A percentile compares a stretch with the other conserved stretches of the same genome.
These are phyloP conservation scores for Thyatira batis DNA, from an alignment of 2,888 invertebrate species.

Conservation along the genomic window DNA sequence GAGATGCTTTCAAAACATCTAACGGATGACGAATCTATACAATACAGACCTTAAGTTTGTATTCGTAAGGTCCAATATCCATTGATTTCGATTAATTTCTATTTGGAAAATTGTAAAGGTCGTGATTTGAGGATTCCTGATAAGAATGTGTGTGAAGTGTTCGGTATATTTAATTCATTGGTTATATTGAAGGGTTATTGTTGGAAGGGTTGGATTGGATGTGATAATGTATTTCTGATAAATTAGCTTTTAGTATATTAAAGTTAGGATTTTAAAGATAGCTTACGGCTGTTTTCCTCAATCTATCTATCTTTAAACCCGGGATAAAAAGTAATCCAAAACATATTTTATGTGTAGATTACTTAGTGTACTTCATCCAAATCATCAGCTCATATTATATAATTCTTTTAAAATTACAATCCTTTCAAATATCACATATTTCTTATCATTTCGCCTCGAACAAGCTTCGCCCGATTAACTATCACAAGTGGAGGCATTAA, in stretches of 20 bases:
- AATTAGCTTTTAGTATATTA: not conserved
- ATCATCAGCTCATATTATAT: too few species aligned
- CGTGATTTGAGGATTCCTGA: conserved; percentile 43
- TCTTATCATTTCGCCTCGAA: too few species aligned
- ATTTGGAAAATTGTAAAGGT: conserved; percentile 42
- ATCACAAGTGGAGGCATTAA: not conserved
- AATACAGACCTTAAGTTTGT: conserved; percentile 12
- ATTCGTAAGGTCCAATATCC: conserved; percentile 12
- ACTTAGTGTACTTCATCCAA: too few species aligned
- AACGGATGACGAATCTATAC: conserved; percentile 14
- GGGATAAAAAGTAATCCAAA: too few species aligned
- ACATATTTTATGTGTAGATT: too few species aligned
- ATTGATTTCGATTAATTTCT: conserved; percentile 23
- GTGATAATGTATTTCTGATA: not conserved
- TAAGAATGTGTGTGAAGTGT: conserved; percentile 36
- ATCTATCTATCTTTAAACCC: too few species aligned
- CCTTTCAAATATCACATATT: too few species aligned
- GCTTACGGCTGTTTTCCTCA: too few species aligned
- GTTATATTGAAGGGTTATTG: not conserved
- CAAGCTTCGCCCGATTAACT: too few species aligned
- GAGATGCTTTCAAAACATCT: conserved; percentile 40
- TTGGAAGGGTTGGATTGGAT: not conserved
- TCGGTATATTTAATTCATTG: conserved; percentile 8
- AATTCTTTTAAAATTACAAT: too few species aligned
- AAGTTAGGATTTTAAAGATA: too few species aligned